Percentiles rank a stretch among this genome's conserved stretches.
These are phyloP conservation scores for Cichladusa arquata DNA, from an alignment of 2,113 vertebrate species.

Conservation along the genomic window DNA sequence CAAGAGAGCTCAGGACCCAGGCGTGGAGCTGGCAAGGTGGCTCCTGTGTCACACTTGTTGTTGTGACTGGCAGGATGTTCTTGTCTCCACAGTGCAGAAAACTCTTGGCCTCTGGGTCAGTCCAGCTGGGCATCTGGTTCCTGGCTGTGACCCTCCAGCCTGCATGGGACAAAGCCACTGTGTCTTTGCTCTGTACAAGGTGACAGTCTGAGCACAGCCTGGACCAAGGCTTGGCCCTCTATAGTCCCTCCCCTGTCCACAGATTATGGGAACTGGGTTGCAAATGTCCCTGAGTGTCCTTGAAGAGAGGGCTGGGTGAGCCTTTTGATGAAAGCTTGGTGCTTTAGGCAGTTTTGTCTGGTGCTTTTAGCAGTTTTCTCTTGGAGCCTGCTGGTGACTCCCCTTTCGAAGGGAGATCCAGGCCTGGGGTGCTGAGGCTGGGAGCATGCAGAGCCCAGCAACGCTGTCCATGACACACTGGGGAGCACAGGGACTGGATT, in stretches of 20 bases:
- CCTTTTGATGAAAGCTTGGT: neutral
- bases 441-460: neutral
- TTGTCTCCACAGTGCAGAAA: neutral
- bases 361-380: neutral
- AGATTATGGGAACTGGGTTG: neutral
- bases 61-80: neutral
- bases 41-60: neutral
- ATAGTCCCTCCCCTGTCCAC: neutral
- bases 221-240: neutral
- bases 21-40: neutral
- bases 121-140: neutral
- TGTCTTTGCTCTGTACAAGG: neutral
- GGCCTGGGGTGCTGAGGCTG: neutral
- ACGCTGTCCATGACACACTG: neutral
- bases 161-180: accelerated
- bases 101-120: neutral
- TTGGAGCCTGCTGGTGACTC: neutral
- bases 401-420: neutral
- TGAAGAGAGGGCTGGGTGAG: neutral
- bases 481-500: neutral
- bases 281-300: conserved; percentile 22
- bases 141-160: neutral
- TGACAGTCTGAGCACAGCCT: neutral
- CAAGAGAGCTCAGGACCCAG: neutral
- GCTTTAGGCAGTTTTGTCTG: neutral